Evolutionary conservation across 2,888 invertebrate species (phyloP).

Genomic region (Zygothrica quintamaculata): DNA sequence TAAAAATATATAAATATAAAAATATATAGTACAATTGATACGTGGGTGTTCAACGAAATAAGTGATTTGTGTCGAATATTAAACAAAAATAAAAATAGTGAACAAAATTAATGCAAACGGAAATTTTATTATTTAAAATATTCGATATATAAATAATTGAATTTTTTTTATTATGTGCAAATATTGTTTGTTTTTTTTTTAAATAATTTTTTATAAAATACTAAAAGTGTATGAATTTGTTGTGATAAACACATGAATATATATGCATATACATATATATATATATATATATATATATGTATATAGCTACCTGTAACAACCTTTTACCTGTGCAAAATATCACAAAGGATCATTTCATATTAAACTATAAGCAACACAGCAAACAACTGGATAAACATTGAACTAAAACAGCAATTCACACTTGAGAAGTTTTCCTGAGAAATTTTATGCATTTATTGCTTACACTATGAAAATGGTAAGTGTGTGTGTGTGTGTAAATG

Average conservation of each 20-base stretch:
- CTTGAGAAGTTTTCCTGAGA: conserved; percentile 44
- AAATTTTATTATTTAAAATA: no score
- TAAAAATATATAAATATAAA: no score
- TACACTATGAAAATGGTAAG: conserved; percentile 57
- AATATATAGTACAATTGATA: no score
- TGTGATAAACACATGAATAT: no score
- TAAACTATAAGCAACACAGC: conserved; percentile 1
- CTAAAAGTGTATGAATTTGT: no score
- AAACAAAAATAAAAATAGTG: conserved; percentile 35
- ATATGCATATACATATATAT: no score
- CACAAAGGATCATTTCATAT: conserved; percentile 41
- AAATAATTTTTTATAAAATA: no score
- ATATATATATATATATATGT: no score
- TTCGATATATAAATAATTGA: no score
- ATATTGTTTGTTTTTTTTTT: no score
- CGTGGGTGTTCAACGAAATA: conserved; percentile 29
- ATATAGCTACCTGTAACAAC: no score
- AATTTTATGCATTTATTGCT: conserved; percentile 46
- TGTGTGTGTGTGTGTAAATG: conserved; percentile 36
- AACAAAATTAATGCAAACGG: conserved; percentile 2
- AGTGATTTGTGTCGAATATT: conserved; percentile 12
- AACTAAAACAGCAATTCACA: conserved; percentile 17
- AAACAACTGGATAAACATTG: conserved; percentile 21
- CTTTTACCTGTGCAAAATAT: conserved; percentile 37
- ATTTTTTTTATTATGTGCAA: no score